Percentiles rank a stretch among this genome's conserved stretches.
phyloP scores from a whole-genome alignment of 1,140 invertebrate species.

The Drosophila nigromelanica region DNA sequence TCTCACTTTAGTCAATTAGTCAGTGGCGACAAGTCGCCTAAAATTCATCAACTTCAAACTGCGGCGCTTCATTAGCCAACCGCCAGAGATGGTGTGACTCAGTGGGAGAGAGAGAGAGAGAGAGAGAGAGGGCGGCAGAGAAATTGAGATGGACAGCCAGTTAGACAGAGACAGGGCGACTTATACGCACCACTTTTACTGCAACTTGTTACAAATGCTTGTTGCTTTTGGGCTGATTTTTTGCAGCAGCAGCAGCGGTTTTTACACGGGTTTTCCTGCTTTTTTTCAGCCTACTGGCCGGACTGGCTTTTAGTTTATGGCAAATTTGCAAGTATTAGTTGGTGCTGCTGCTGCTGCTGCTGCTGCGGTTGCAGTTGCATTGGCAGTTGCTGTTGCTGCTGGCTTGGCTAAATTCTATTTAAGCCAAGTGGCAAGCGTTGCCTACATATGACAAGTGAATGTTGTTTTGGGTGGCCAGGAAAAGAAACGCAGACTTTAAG shows the following conservation, averaged over 20 bases:
- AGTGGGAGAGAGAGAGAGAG: background rate
- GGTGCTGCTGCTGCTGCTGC: constrained; percentile 19
- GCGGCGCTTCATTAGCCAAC: constrained; percentile 42
- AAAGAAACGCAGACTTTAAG: constrained; percentile 36
- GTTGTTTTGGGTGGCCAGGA: constrained; percentile 70
- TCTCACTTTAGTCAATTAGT: constrained; percentile 70
- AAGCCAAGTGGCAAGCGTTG: constrained; percentile 48
- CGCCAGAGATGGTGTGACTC: background rate
- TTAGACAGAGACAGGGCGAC: constrained; percentile 8
- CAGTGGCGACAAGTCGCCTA: constrained; percentile 55
- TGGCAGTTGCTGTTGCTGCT: constrained; percentile 9
- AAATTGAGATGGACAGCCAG: background rate
- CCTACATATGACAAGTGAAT: constrained; percentile 76
- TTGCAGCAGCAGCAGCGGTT: constrained; percentile 9
- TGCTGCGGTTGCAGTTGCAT: background rate
- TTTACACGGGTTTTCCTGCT: constrained; percentile 37
- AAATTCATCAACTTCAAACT: constrained; percentile 45
- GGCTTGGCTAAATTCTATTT: constrained; percentile 63
- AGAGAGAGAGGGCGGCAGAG: background rate
- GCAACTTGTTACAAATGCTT: constrained; percentile 60
- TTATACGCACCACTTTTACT: constrained; percentile 59
- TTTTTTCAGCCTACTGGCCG: constrained; percentile 34
- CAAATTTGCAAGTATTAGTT: constrained; percentile 36
- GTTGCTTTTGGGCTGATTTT: constrained; percentile 32
- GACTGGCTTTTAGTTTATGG: constrained; percentile 49